Percentiles rank a stretch among this genome's conserved stretches.
These are phyloP conservation scores for Alloplasta piceator DNA, from an alignment of 2,888 invertebrate genomes.

Conservation along the genomic window DNA sequence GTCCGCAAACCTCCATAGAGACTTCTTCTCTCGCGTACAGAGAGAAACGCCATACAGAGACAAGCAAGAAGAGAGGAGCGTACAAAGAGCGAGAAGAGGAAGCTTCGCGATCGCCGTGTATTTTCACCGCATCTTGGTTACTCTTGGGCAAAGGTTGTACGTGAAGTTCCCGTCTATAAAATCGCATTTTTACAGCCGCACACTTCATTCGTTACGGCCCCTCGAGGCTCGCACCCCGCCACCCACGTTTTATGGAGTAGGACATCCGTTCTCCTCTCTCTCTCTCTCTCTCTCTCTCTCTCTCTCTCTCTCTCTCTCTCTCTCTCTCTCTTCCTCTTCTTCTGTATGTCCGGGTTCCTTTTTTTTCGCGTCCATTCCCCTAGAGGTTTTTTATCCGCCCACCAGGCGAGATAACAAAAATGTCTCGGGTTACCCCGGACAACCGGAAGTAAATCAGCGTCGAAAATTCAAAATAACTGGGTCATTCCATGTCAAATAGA, in stretches of 20 bases:
- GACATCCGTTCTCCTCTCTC: constrained; percentile 13
- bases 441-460: constrained; percentile 32
- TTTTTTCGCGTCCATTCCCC: constrained; percentile 16
- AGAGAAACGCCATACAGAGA: background rate
- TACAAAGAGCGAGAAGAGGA: constrained; percentile 14
- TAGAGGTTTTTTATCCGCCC: constrained; percentile 3
- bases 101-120: constrained; percentile 39
- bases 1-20: constrained; percentile 43
- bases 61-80: background rate
- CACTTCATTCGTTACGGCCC: constrained; percentile 77
- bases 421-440: constrained; percentile 3
- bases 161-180: constrained; percentile 74
- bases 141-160: constrained; percentile 70
- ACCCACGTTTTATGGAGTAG: constrained; percentile 72
- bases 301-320: constrained; percentile 12
- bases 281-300: constrained; percentile 6
- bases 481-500: too few species aligned
- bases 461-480: constrained; percentile 30
- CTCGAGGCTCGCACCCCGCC: constrained; percentile 69
- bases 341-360: constrained; percentile 1
- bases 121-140: constrained; percentile 70
- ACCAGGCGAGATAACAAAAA: constrained; percentile 10
- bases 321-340: background rate
- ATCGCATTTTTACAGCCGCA: constrained; percentile 77
- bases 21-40: background rate